Base-by-base conservation (phyloP, 2,797 vertebrate genomes). In the Periparus ater region DNA sequence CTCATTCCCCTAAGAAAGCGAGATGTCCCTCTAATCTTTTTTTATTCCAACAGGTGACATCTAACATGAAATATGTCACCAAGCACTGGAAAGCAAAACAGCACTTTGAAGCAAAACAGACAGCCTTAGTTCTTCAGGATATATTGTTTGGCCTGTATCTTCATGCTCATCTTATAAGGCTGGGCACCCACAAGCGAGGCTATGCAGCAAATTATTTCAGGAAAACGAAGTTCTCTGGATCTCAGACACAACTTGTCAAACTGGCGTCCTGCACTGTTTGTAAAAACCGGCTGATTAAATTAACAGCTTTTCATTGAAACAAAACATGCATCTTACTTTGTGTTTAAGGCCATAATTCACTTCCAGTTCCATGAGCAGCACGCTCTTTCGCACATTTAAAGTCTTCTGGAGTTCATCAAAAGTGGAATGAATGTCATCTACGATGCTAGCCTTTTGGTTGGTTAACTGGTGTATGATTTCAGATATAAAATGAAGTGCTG, bases 261-360 rank as follows among this genome's bases (percentile, higher is more conserved):
- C n/a, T 61, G 42, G 42, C 2, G 0, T 76, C 70, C 81, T 53
- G 27, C 53, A 85, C 26, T 7, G 27, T 67, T 66, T 61, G 50
- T 61, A 72, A 90, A 92, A 89, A 70, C 8, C 30, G n/a, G 34
- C 10, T 88, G 42, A 91, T 93, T 67, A 93, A 71, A 82, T 82
- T 62, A 79, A 85, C 7, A 95, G 13, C 17, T 86, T 85, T 77
- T 86, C 30, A 85, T 0, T 50, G 65, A 92, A 44, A 85, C 8
- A 88, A 50, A 80, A 54, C 72, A 50, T 71, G 70, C 74, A 57
- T 83, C 98, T 98, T 97, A 99, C 99, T 98, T 99, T 99, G 97
- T 99, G 99, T 97, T 99, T 99, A 94, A 99, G 98, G 79, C 99
- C 99, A 34, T 99, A 99, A 98, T 99, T 99, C 97, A 99, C 99